Evolutionary conservation across 2,113 vertebrate genomes (phyloP).

Genomic region (Alligator sinensis): DNA sequence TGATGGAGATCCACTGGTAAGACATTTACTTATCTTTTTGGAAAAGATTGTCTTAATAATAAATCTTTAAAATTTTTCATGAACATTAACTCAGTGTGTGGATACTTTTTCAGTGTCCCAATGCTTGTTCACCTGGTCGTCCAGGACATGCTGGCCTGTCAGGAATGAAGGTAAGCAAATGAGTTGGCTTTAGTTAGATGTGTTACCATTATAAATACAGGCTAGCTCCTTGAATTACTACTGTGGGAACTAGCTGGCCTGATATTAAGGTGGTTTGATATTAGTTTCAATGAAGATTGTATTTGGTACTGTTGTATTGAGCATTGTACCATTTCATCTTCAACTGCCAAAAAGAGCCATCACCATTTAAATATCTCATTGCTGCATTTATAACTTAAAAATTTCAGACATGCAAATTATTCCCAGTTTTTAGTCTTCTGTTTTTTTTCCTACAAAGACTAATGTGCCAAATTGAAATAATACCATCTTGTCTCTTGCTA

Average conservation of each 20-base stretch:
- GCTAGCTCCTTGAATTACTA: background rate
- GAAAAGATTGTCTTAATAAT: background rate
- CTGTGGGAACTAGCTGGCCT: background rate
- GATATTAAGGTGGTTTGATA: background rate
- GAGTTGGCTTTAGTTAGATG: background rate
- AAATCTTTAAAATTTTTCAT: background rate
- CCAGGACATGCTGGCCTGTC: slow-evolving; percentile 92
- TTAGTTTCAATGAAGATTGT: background rate
- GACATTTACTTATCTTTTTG: slow-evolving; percentile 7
- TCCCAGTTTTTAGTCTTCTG: background rate
- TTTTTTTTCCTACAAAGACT: background rate
- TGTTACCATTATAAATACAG: background rate
- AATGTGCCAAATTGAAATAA: background rate
- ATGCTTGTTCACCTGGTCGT: slow-evolving; percentile 88
- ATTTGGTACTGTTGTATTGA: background rate
- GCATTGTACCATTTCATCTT: background rate
- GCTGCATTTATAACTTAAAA: background rate
- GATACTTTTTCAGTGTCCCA: slow-evolving; percentile 88
- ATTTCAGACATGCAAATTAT: background rate
- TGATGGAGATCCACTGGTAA: slow-evolving; percentile 84
- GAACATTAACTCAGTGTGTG: slow-evolving; percentile 5
- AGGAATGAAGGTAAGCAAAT: slow-evolving; percentile 92
- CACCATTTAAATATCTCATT: background rate
- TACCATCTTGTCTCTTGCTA: background rate
- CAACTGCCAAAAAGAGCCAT: background rate